Base-by-base conservation (phyloP, 2,888 invertebrate genomes). In the Pharmacophagus antenor region DNA sequence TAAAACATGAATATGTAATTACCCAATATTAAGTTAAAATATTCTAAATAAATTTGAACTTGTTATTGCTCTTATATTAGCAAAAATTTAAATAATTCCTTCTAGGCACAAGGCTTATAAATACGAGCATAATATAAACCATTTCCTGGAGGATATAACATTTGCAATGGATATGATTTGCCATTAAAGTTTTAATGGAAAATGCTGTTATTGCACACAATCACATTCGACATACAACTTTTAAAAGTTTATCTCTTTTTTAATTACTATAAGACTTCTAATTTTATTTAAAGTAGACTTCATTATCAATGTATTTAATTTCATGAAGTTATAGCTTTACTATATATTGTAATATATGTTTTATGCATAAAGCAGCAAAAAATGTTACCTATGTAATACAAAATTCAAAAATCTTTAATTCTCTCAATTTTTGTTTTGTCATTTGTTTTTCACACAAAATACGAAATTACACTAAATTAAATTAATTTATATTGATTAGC, bases 401-500 rank as follows among this genome's bases (percentile, higher is more conserved):
- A n/a, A 4, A 8, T 37, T n/a, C 15, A 37, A n/a, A n/a, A n/a
- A 37, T 37, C 3, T 37, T 37, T 37, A 8, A n/a, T n/a, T n/a
- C n/a, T 37, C 37, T n/a, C 4, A 37, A 4, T 37, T 37, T 37
- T 3, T 12, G 2, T 31, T 37, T 3, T 37, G n/a, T n/a, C n/a
- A n/a, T n/a, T n/a, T n/a, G n/a, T n/a, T n/a, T n/a, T n/a, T n/a
- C n/a, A n/a, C n/a, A n/a, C n/a, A n/a, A n/a, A n/a, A n/a, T n/a
- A n/a, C n/a, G n/a, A n/a, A n/a, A n/a, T n/a, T n/a, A n/a, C n/a
- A n/a, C n/a, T n/a, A 17, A n/a, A 44, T 18, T 10, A 18, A 8
- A 10, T 20, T 18, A 18, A 8, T 20, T 44, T 44, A 20, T 18
- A 15, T 50, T 4, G 15, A n/a, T 42, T 31, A 95, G 96, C 97